Percentiles rank a stretch among this genome's conserved stretches.
phyloP scores from a whole-genome alignment of 2,113 vertebrate genomes.

The Alethe diademata region DNA sequence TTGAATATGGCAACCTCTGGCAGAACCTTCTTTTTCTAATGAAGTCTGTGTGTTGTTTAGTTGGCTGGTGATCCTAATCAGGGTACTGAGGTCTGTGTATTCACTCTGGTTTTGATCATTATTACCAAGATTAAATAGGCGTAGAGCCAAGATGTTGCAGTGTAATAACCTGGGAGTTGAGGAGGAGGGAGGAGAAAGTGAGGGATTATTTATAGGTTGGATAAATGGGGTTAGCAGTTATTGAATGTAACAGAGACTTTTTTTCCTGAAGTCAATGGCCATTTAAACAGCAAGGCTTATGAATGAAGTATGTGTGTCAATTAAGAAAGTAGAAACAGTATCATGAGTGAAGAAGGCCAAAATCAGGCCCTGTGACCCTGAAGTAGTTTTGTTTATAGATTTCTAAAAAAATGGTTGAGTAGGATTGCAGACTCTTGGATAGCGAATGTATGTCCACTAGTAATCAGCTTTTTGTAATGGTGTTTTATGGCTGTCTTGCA shows the following conservation, averaged over 20 bases:
- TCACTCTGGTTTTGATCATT: constrained; percentile 69
- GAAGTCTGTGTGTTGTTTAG: constrained; percentile 33
- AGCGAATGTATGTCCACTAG: neutral
- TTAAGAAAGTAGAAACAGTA: neutral
- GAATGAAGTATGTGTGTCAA: neutral
- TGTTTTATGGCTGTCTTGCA: neutral
- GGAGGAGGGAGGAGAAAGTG: neutral
- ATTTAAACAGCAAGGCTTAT: neutral
- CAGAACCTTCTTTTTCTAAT: constrained; percentile 51
- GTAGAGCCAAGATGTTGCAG: constrained; percentile 17
- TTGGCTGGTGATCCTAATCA: constrained; percentile 54
- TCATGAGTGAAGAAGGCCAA: neutral
- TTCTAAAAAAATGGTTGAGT: neutral
- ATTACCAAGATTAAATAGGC: constrained; percentile 61
- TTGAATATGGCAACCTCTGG: constrained; percentile 49
- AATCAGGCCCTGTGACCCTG: neutral
- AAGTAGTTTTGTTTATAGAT: neutral
- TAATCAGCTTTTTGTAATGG: neutral
- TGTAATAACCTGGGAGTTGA: constrained; percentile 35
- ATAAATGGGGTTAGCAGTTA: constrained; percentile 33
- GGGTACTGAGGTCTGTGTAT: constrained; percentile 23
- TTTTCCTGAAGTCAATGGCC: constrained; percentile 9
- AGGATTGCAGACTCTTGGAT: neutral
- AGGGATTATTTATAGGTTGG: constrained; percentile 42
- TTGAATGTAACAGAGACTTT: neutral